A percentile compares a stretch with the other conserved stretches of the same genome.
These are phyloP conservation scores for Venturia canescens DNA, from an alignment of 1,140 invertebrate genomes.

Conservation along the genomic window DNA sequence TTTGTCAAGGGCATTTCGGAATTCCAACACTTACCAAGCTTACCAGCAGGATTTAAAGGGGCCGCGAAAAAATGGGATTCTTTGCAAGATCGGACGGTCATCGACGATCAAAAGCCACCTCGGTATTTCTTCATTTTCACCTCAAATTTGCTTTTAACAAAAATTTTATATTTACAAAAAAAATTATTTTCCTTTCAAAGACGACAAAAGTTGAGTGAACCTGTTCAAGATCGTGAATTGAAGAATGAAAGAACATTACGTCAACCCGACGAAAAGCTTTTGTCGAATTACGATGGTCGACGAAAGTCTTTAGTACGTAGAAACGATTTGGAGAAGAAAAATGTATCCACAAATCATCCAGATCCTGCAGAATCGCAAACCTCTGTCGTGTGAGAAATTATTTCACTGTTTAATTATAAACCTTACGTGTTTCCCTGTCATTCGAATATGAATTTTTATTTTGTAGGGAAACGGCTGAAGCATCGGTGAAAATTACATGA, in stretches of 20 bases:
- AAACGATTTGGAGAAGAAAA: constrained; percentile 57
- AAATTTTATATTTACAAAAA: not conserved
- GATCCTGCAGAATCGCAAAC: constrained; percentile 53
- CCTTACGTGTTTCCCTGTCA: not conserved
- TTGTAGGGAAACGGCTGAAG: not conserved
- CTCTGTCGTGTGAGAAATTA: not conserved
- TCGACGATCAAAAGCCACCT: not conserved
- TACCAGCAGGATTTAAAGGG: constrained; percentile 32
- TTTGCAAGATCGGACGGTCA: constrained; percentile 20
- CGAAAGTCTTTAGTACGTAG: constrained; percentile 55
- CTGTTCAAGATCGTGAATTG: constrained; percentile 49
- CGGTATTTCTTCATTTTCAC: not conserved
- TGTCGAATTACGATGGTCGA: constrained; percentile 62
- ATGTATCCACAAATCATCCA: constrained; percentile 55
- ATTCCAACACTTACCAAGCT: constrained; percentile 19
- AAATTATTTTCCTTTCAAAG: not conserved
- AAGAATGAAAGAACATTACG: constrained; percentile 62
- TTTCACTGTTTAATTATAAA: not conserved
- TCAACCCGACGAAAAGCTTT: constrained; percentile 61
- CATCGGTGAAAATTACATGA: not conserved
- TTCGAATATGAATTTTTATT: not conserved
- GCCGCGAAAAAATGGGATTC: constrained; percentile 42
- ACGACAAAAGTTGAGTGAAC: not conserved
- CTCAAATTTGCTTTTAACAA: not conserved
- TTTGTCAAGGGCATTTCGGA: not conserved